These are phyloP conservation scores for Stratiolaelaps scimitus DNA, from an alignment of 1,140 invertebrate genomes.

Conservation along the genomic window DNA sequence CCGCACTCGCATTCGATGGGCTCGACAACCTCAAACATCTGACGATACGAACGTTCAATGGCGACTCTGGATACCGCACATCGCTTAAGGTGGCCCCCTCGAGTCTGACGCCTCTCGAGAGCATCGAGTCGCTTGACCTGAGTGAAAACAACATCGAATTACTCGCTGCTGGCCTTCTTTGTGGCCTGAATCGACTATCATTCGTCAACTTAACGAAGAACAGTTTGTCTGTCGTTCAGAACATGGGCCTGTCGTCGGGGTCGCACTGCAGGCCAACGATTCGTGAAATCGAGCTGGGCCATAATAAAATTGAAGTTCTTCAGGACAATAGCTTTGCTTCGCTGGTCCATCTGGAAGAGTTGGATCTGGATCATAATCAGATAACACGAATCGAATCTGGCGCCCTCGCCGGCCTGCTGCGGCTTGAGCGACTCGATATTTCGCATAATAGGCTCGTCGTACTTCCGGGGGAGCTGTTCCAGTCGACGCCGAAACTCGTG, in stretches of 20 bases:
- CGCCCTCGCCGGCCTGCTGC: no score
- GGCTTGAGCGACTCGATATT: no score
- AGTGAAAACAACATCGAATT: constrained; percentile 32
- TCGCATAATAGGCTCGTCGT: no score
- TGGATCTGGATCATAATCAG: no score
- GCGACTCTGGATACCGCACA: constrained; percentile 53
- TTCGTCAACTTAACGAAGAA: constrained; percentile 69
- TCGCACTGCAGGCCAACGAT: no score
- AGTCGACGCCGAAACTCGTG: constrained; percentile 51
- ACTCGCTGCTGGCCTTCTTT: constrained; percentile 44
- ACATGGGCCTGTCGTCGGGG: constrained; percentile 52
- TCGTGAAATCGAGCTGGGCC: constrained; percentile 55
- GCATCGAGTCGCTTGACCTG: constrained; percentile 49
- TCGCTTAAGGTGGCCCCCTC: constrained; percentile 61
- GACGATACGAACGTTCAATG: constrained; percentile 35
- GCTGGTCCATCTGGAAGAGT: no score
- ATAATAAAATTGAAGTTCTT: constrained; percentile 59
- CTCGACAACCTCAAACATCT: constrained; percentile 35
- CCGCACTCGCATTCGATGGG: constrained; percentile 34
- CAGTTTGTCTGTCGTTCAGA: constrained; percentile 55
- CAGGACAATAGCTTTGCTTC: constrained; percentile 33
- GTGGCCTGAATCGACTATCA: constrained; percentile 60
- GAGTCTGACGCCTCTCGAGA: constrained; percentile 55
- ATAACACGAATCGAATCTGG: no score
- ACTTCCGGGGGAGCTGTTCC: no score